phyloP scores from a whole-genome alignment of 2,113 vertebrate genomes.

The Ia io region DNA sequence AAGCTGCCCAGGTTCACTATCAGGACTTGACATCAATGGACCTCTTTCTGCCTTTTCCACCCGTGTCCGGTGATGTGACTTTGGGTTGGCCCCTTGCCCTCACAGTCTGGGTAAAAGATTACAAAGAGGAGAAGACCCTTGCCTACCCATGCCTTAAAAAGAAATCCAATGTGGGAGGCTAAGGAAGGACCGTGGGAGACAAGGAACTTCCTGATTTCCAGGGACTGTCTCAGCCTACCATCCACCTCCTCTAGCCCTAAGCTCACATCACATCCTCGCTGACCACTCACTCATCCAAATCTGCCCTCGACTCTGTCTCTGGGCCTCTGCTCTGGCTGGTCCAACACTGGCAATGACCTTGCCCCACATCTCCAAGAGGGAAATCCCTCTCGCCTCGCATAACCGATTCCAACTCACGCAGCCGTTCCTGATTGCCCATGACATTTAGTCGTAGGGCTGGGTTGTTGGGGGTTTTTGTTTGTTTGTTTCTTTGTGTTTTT shows the following conservation, averaged over 20 bases:
- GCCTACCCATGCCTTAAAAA: not conserved
- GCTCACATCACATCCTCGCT: not conserved
- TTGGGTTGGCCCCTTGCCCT: not conserved
- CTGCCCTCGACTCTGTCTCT: not conserved
- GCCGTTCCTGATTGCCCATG: not conserved
- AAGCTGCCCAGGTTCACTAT: not conserved
- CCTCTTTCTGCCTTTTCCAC: not conserved
- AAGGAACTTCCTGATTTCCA: not conserved
- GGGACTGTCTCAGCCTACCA: not conserved
- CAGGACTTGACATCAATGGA: not conserved
- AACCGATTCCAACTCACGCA: not conserved
- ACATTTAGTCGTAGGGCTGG: not conserved
- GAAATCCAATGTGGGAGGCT: not conserved
- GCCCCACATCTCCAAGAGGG: not conserved
- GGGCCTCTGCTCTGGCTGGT: not conserved
- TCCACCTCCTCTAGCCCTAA: not conserved
- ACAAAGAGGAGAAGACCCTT: not conserved
- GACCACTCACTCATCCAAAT: not conserved
- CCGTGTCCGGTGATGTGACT: fast-evolving
- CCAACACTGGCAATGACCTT: not conserved
- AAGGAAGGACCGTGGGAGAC: not conserved
- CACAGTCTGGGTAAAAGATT: not conserved
- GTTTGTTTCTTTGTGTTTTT: not conserved
- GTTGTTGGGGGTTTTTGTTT: not conserved
- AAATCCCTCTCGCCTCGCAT: not conserved